A percentile compares a stretch with the other conserved stretches of the same genome.
Evolutionary conservation across 2,888 invertebrate species (phyloP).

Genomic region (Leptinotarsa juncta): DNA sequence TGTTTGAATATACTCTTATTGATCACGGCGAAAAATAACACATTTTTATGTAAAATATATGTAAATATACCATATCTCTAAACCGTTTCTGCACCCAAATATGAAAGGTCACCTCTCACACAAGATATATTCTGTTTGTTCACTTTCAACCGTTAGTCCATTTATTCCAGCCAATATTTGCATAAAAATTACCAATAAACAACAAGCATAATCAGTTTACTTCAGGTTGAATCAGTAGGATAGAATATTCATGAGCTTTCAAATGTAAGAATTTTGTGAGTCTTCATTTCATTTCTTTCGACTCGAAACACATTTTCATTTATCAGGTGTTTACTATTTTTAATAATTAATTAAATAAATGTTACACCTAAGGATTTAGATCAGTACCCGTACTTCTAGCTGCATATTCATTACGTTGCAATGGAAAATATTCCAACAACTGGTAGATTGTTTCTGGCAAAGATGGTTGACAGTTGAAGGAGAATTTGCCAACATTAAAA

Average conservation of each 20-base stretch:
- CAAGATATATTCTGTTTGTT: slow-evolving; percentile 25
- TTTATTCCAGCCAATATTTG: slow-evolving; percentile 10
- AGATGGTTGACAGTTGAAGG: too few species aligned
- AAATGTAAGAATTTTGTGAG: not conserved
- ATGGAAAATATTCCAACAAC: too few species aligned
- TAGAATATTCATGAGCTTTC: not conserved
- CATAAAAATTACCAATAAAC: not conserved
- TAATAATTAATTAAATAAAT: too few species aligned
- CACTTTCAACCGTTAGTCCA: slow-evolving; percentile 28
- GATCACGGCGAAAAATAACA: not conserved
- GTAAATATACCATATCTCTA: slow-evolving; percentile 25
- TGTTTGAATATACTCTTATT: slow-evolving; percentile 4
- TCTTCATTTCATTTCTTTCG: too few species aligned
- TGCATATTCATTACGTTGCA: too few species aligned
- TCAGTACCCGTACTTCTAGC: too few species aligned
- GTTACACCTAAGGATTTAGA: too few species aligned
- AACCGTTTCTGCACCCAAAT: slow-evolving; percentile 25
- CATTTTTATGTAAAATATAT: slow-evolving; percentile 12
- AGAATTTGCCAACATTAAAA: too few species aligned
- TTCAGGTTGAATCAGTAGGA: not conserved
- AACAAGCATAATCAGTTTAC: not conserved
- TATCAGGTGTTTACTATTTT: too few species aligned
- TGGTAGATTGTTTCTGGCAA: too few species aligned
- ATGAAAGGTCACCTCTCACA: slow-evolving; percentile 31
- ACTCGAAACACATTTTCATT: too few species aligned